Evolutionary conservation across 2,113 vertebrate species (phyloP), one percentile per base, ranked within the genome.

Genomic region (Cyanoliseus patagonus): DNA sequence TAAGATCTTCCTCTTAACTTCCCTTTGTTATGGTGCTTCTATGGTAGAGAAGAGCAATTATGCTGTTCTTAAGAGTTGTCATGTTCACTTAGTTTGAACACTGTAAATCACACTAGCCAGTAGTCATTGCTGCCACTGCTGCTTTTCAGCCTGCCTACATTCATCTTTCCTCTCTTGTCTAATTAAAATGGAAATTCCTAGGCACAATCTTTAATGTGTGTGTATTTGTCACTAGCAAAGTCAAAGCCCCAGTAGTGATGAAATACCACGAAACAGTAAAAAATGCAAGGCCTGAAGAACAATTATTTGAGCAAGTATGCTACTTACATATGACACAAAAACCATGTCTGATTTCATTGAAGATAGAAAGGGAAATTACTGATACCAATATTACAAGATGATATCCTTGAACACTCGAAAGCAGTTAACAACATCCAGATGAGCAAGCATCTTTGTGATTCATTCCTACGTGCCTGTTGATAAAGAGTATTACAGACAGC

Each of bases 281-380:
- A 96, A 64, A 70, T 46, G 11, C 31, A 88, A 83, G 69, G 66
- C 41, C 46, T 1, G 4, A 82, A 47, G 35, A 92, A 20, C 28
- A 80, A 30, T 25, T 70, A 55, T 96, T 78, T 93, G 33, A 83
- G 35, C 69, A 83, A 83, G 66, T 47, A 19, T 77, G 42, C 31
- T 93, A 93, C 94, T 88, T 39, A 84, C n/a, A 7, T 49, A 19
- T n/a, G 42, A 80, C 92, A 86, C 55, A 76, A 93, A 88, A 93
- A 82, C 55, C 39, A 44, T 52, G 51, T 33, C 33, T 82, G 80
- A 88, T 92, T 95, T 95, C 73, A 92, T 69, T 86, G 90, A 81
- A 90, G 86, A 86, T 41, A 93, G 76, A 96, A 96, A 95, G 90
- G 82, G 92, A 96, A 94, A 95, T 73, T 94, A 61, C 80, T 95